Evolutionary conservation across 2,888 invertebrate species (phyloP), one percentile per base, ranked within the genome.

Genomic region (Sympetrum striolatum): DNA sequence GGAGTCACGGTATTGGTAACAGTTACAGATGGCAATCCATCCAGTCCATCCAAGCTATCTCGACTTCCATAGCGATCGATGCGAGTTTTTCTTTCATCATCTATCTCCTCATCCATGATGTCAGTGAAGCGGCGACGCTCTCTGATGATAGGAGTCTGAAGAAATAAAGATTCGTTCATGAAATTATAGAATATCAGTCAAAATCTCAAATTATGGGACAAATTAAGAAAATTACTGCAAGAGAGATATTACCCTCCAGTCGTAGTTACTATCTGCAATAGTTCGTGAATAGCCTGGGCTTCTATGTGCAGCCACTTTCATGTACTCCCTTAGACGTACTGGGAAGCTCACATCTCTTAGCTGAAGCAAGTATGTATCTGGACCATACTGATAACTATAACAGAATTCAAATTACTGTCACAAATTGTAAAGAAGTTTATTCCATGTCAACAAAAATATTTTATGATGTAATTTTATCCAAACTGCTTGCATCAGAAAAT

Each of bases 21-120:
- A 2, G 73, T 25, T 15, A 73, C 73, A 86, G 58, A 37, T 31
- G 31, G 37, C 86, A 86, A 22, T 6, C 86, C 60, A 86, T 86
- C 91, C 53, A 90, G 3, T 18, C 37, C 37, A 48, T 86, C 86
- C 39, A 86, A 64, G 10, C 60, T 60, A 22, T 86, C 86, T 39
- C 86, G 60, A 86, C 86, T 86, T 90, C 96, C 97, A 93, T 98
- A 98, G 93, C 96, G 96, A 94, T 96, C 97, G 93, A 98, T 98
- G 91, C 98, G 95, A 79, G 96, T 96, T 93, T 96, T 97, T 15
- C 97, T 96, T 94, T 98, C 98, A 94, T 98, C 98, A 92, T 98
- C 98, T 91, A 98, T 98, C 94, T 98, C 98, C 93, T 98, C 98
- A 93, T 98, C 98, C 98, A 98, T 98, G 22, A 98, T 96, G 93